These are phyloP conservation scores for Drosophila hydei DNA, from an alignment of 1,140 invertebrate species.

Conservation along the genomic window DNA sequence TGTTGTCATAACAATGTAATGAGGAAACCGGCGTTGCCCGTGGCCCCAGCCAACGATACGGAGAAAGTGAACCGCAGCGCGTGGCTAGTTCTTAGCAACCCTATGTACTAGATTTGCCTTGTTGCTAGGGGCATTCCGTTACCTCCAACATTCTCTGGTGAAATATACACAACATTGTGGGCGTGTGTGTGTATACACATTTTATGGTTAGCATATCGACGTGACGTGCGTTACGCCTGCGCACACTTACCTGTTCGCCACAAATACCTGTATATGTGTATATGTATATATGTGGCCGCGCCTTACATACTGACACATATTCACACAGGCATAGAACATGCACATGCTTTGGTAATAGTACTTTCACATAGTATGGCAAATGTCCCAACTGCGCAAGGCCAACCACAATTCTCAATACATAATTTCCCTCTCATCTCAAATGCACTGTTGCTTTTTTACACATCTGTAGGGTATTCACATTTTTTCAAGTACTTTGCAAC, in stretches of 20 bases:
- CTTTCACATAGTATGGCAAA: conserved; percentile 6
- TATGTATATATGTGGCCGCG: neutral
- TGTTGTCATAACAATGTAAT: conserved; percentile 57
- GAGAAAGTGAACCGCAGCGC: conserved; percentile 32
- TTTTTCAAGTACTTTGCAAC: neutral
- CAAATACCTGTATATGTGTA: neutral
- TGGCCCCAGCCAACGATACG: conserved; percentile 48
- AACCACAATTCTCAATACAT: conserved; percentile 13
- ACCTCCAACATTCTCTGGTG: conserved; percentile 36
- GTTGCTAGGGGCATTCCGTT: conserved; percentile 63
- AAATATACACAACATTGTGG: conserved; percentile 2
- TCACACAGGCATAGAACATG: neutral
- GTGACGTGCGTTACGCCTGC: conserved; percentile 26
- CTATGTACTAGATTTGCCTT: conserved; percentile 27
- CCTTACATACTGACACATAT: neutral
- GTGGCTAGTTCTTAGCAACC: conserved; percentile 18
- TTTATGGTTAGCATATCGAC: conserved; percentile 12
- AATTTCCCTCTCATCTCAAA: conserved; percentile 46
- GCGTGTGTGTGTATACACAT: conserved; percentile 19
- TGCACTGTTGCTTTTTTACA: conserved; percentile 23
- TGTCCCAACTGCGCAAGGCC: conserved; percentile 14
- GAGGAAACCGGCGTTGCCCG: conserved; percentile 46
- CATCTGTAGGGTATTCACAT: neutral
- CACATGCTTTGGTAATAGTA: conserved; percentile 1
- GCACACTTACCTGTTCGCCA: neutral